phyloP scores from a whole-genome alignment of 2,797 vertebrate species.

The Molossus molossus region DNA sequence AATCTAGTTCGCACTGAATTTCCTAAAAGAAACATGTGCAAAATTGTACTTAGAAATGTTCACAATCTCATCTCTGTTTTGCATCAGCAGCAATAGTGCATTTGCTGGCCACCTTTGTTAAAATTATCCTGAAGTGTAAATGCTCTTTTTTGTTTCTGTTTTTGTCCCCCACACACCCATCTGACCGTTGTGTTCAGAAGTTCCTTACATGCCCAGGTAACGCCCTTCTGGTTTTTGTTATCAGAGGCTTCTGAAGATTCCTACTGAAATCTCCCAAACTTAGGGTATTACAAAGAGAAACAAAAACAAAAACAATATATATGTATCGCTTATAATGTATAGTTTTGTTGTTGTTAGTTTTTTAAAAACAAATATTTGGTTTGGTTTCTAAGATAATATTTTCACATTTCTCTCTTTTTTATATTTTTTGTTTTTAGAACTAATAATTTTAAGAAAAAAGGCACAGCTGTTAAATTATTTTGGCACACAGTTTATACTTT shows the following conservation, averaged over 20 bases:
- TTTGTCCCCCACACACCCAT: neutral
- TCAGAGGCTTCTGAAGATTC: slow-evolving; percentile 20
- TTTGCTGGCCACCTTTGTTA: neutral
- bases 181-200: neutral
- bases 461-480: slow-evolving; percentile 77
- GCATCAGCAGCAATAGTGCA: neutral
- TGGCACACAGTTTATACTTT: slow-evolving; percentile 78
- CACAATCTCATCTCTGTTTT: neutral
- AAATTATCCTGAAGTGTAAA: neutral
- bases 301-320: neutral
- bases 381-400: slow-evolving; percentile 57
- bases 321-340: neutral
- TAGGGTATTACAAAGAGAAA: neutral
- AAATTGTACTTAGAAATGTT: neutral
- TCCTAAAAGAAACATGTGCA: slow-evolving; percentile 4
- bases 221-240: neutral
- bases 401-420: slow-evolving; percentile 64
- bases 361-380: neutral
- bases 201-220: neutral
- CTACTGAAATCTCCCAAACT: neutral
- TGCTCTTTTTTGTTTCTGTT: neutral
- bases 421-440: slow-evolving; percentile 66
- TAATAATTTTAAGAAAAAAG: slow-evolving; percentile 71
- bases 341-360: neutral
- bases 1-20: slow-evolving; percentile 41